Conservation (phyloP, 1,140 invertebrate genomes). For the Trachymyrmex septentrionalis region DNA sequence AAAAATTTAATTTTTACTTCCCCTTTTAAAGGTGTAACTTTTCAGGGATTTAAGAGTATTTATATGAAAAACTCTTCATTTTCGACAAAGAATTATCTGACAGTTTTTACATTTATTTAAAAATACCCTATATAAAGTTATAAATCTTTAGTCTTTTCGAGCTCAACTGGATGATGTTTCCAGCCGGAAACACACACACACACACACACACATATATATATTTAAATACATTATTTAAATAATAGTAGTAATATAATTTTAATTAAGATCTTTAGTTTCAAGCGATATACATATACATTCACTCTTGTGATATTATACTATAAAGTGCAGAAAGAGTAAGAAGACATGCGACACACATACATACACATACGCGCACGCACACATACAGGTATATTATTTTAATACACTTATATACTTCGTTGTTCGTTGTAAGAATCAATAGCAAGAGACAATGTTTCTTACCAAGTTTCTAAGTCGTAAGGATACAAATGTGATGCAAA, state of each 20-base stretch:
- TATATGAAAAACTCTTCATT: too few species aligned
- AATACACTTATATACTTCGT: conserved; percentile 40
- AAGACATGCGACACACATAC: conserved; percentile 14
- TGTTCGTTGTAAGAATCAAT: conserved; percentile 63
- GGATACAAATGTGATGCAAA: conserved; percentile 16
- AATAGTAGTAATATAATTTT: neutral
- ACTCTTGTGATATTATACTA: neutral
- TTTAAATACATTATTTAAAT: neutral
- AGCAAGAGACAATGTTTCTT: conserved; percentile 25
- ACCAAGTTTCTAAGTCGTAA: neutral
- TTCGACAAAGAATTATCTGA: too few species aligned
- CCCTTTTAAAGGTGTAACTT: too few species aligned
- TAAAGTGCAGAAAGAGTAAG: conserved; percentile 54
- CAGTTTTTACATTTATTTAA: too few species aligned
- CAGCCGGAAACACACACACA: neutral
- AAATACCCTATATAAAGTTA: neutral
- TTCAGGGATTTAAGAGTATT: too few species aligned
- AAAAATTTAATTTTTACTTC: too few species aligned
- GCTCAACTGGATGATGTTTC: neutral
- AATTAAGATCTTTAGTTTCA: neutral
- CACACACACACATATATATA: neutral
- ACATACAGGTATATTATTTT: neutral
- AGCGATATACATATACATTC: neutral
- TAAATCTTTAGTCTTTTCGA: neutral
- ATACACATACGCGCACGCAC: neutral